Evolutionary conservation across 1,140 invertebrate species (phyloP).

Genomic region (Plectrocnemia conspersa): DNA sequence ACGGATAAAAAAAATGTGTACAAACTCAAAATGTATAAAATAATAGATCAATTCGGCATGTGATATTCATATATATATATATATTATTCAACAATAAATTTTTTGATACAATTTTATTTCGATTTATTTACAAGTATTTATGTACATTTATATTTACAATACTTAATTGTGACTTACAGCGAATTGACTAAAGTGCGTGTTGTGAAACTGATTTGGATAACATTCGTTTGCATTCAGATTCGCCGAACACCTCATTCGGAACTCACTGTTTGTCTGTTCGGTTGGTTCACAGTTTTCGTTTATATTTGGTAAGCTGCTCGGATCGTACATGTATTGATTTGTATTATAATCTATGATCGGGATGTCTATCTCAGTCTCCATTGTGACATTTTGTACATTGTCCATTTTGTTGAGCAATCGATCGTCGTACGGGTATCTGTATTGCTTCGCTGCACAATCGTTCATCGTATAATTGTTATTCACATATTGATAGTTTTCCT

Average conservation of each 20-base stretch:
- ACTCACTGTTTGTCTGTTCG: slow-evolving; percentile 20
- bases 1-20: too few species aligned
- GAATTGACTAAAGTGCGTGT: slow-evolving; percentile 30
- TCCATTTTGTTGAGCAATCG: slow-evolving; percentile 31
- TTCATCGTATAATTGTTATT: slow-evolving; percentile 17
- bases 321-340: slow-evolving; percentile 28
- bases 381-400: slow-evolving; percentile 22
- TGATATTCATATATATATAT: too few species aligned
- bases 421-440: slow-evolving; percentile 30
- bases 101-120: neutral
- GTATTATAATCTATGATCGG: slow-evolving; percentile 30
- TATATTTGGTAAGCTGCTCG: slow-evolving; percentile 6
- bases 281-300: slow-evolving; percentile 26
- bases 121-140: slow-evolving; percentile 17
- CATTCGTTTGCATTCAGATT: slow-evolving; percentile 25
- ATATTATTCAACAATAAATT: neutral
- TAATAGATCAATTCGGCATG: too few species aligned
- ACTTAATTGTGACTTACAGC: slow-evolving; percentile 30
- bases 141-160: slow-evolving; percentile 23
- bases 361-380: slow-evolving; percentile 32
- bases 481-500: slow-evolving; percentile 16
- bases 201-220: slow-evolving; percentile 29
- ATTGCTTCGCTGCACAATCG: slow-evolving; percentile 24
- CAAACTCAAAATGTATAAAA: too few species aligned
- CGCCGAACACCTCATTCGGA: slow-evolving; percentile 21